Evolutionary conservation across 2,888 invertebrate species (phyloP), one percentile per base, ranked within the genome.

Genomic region (Athripsodes cinereus): DNA sequence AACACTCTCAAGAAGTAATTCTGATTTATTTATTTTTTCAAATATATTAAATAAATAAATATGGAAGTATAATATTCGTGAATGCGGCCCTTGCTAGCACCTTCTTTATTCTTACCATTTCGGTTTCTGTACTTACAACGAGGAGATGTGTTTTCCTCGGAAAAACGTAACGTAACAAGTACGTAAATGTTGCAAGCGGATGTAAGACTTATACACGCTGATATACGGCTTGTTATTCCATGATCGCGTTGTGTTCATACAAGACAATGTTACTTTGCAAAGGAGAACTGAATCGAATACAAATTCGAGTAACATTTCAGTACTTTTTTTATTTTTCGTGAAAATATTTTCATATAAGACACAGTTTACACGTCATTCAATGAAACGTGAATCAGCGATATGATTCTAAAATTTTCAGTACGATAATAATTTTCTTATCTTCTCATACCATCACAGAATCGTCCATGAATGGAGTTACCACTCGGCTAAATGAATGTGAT

Each of bases 71-170:
- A n/a, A n/a, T 40, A 13, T 40, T 31, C 51, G 31, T 22, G 40
- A 47, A 50, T 54, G 50, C 54, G 26, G 51, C 44, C 22, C 53
- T 18, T 47, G 26, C 40, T 49, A 44, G 46, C 22, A 57, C 59
- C 59, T 62, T 62, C 62, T 62, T 59, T 56, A 61, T 61, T 58
- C 60, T 55, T 55, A 55, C 57, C 60, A 54, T 55, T 58, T 58
- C 60, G 60, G 60, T 60, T 52, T 60, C 58, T 50, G 51, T 55
- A 54, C 16, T 55, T 59, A 59, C 59, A 59, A 59, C 52, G 52
- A 51, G 53, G 50, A 53, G 53, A 58, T 57, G 58, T 55, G 58
- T 58, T 58, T 55, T 55, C 56, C 53, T 47, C 55, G 49, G 40
- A 31, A 40, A 22, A 34, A 22, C 58, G 47, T 31, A 18, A 58